These are phyloP conservation scores for Nesogale talazaci DNA, from an alignment of 2,113 vertebrate genomes.

Conservation along the genomic window DNA sequence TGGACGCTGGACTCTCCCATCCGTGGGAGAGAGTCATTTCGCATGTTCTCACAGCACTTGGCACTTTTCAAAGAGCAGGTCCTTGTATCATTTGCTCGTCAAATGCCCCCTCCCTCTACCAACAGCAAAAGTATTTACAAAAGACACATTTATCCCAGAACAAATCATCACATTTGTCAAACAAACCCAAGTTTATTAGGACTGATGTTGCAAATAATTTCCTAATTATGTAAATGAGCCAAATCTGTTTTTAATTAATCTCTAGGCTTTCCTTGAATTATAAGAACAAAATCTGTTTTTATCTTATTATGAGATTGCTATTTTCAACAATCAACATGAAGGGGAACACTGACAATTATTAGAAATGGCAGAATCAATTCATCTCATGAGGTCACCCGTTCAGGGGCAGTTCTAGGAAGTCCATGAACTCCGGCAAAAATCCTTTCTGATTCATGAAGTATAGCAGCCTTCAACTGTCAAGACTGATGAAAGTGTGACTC, in stretches of 20 bases:
- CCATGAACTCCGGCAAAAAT: not conserved
- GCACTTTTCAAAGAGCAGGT: not conserved
- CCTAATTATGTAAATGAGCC: conserved; percentile 78
- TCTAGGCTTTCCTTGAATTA: conserved; percentile 75
- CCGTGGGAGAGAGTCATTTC: not conserved
- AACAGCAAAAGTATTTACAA: conserved; percentile 58
- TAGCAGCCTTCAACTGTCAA: not conserved
- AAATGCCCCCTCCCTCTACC: conserved; percentile 2
- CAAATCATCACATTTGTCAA: conserved; percentile 73
- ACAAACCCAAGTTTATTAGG: conserved; percentile 76
- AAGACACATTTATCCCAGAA: conserved; percentile 63
- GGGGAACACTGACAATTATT: not conserved
- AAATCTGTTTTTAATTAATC: conserved; percentile 79
- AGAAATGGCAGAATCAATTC: conserved; percentile 10
- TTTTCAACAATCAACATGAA: conserved; percentile 60
- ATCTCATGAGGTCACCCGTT: conserved; percentile 6
- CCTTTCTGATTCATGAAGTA: not conserved
- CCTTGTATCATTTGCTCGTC: not conserved
- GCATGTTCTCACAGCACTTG: not conserved
- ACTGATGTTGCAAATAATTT: conserved; percentile 74
- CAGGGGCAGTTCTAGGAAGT: not conserved
- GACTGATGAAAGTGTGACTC: not conserved
- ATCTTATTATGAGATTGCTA: conserved; percentile 46
- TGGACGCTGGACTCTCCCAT: not conserved
- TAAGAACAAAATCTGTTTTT: conserved; percentile 68